Base-by-base conservation (phyloP, 2,113 vertebrate species). In the Meleagris gallopavo region DNA sequence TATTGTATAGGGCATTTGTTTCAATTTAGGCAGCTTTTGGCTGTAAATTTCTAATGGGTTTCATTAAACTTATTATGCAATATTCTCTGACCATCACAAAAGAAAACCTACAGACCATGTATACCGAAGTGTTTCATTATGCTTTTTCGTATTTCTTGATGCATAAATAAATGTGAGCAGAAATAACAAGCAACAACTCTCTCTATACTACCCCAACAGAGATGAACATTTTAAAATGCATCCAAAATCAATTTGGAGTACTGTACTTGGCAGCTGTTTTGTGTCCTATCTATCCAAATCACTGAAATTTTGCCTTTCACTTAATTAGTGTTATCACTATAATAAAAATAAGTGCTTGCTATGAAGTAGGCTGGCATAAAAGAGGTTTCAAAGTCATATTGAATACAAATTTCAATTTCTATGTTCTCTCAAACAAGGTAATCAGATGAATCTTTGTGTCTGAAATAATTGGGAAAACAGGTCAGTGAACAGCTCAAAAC, bases 211-310 rank as follows among this genome's bases (percentile, higher is more conserved):
- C 30, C 34, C 36, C 27, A 57, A 15, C 6, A 46, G 40, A 82
- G 43, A 72, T 69, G 64, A 87, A 75, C 13, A 76, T 79, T 82
- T 90, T 69, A 14, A 73, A 65, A 91, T 36, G 17, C 25, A 72
- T 91, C 43, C 1, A 2, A 91, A 95, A 79, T 36, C 75, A 48
- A 87, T 82, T 75, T 73, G 22, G 27, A 94, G 66, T 69, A 72
- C 58, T 46, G 62, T 78, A 89, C 50, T 61, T 89, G 62, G 70
- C 45, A 82, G 36, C 45, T 93, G 57, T 95, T 94, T 94, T 72
- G 22, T 20, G 17, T 40, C 20, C 69, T 18, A 93, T 82, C 87
- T 94, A 72, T 94, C 84, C 87, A 93, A 95, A 72, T 40, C 32
- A 82, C 87, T 82, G 74, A 91, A 78, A 65, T 82, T 87, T 95